Percentiles rank a stretch among this genome's conserved stretches.
phyloP scores from a whole-genome alignment of 2,113 vertebrate species.

The Bubo scandiacus region DNA sequence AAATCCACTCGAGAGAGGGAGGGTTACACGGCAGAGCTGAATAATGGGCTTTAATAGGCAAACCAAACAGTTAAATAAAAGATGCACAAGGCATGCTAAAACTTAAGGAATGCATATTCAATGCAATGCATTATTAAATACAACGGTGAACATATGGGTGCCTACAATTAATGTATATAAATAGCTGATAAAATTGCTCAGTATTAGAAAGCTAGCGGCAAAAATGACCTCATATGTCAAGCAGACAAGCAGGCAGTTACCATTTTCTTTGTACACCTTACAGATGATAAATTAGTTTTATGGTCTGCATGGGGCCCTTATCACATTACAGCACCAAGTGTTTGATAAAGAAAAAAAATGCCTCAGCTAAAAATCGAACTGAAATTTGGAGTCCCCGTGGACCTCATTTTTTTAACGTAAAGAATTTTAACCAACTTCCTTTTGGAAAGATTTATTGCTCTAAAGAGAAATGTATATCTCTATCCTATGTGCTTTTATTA shows the following conservation, averaged over 20 bases:
- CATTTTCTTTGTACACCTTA: slow-evolving; percentile 84
- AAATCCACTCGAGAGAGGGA: slow-evolving; percentile 52
- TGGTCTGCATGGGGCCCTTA: slow-evolving; percentile 81
- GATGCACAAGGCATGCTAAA: slow-evolving; percentile 73
- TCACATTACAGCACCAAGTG: slow-evolving; percentile 81
- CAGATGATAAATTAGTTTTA: slow-evolving; percentile 87
- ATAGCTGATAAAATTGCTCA: slow-evolving; percentile 84
- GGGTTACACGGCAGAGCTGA: slow-evolving; percentile 61
- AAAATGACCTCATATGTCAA: slow-evolving; percentile 87
- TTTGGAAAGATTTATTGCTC: slow-evolving; percentile 76
- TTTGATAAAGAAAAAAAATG: slow-evolving; percentile 82
- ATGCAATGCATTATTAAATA: slow-evolving; percentile 82
- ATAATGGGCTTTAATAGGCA: slow-evolving; percentile 77
- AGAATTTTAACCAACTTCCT: slow-evolving; percentile 79
- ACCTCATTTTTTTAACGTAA: slow-evolving; percentile 78
- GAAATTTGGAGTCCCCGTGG: slow-evolving; percentile 77
- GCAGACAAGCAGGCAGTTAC: slow-evolving; percentile 82
- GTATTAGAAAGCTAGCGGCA: slow-evolving; percentile 84
- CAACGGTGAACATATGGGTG: slow-evolving; percentile 81
- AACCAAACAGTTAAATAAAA: slow-evolving; percentile 80
- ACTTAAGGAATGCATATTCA: slow-evolving; percentile 83
- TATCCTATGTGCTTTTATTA: slow-evolving; percentile 76
- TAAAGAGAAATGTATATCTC: slow-evolving; percentile 75
- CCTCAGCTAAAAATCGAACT: slow-evolving; percentile 80
- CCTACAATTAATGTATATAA: slow-evolving; percentile 86